Conservation (phyloP, 37 sponge, comb jelly and placozoan species). For the Geodia barretti region DNA sequence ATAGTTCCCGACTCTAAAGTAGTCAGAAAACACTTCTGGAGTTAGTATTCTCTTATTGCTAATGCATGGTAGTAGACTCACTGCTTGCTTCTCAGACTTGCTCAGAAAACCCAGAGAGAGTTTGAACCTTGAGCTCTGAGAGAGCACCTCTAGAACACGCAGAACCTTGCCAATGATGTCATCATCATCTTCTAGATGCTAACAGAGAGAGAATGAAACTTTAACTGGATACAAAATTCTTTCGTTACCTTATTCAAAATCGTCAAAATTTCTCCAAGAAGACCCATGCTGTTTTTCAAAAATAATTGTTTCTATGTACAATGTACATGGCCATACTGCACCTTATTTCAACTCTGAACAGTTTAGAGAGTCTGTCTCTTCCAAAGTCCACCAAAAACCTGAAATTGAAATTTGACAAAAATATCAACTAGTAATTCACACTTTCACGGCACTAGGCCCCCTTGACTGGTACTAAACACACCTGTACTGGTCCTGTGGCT, state of each 20-base stretch:
- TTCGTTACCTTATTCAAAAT: slow-evolving; percentile 20
- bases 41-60: no score
- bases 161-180: no score
- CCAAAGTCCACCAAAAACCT: slow-evolving; percentile 43
- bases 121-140: slow-evolving; percentile 38
- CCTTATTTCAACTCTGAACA: slow-evolving; percentile 65
- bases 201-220: background rate
- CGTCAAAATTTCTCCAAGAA: slow-evolving; percentile 49
- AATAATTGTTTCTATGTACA: background rate
- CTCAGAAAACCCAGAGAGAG: slow-evolving; percentile 57
- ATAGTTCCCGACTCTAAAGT: background rate
- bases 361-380: background rate
- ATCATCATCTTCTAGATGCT: slow-evolving; percentile 10
- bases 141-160: slow-evolving; percentile 22
- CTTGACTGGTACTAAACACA: no score
- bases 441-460: no score
- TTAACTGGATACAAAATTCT: no score
- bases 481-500: slow-evolving; percentile 41
- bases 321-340: background rate
- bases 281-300: slow-evolving; percentile 47
- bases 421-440: no score
- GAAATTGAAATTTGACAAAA: no score
- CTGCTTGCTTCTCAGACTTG: slow-evolving; percentile 4
- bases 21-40: background rate
- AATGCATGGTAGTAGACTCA: slow-evolving; percentile 6